These are phyloP conservation scores for Drosophila antonietae DNA, from an alignment of 2,888 invertebrate genomes.

Conservation along the genomic window DNA sequence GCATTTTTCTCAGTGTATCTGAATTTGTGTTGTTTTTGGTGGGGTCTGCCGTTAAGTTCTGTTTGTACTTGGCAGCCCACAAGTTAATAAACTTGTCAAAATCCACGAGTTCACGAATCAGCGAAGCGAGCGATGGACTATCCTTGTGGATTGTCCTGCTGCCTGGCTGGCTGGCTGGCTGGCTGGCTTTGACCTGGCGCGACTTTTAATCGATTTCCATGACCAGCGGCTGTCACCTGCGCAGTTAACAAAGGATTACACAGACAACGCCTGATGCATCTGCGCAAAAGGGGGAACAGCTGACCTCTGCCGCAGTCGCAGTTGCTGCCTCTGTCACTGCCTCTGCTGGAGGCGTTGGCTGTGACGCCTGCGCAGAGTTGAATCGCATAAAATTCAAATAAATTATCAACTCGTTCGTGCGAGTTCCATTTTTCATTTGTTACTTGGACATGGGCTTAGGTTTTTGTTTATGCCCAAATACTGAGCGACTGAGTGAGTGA, in stretches of 20 bases:
- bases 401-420: constrained; percentile 80
- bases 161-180: constrained; percentile 34
- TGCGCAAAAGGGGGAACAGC: constrained; percentile 51
- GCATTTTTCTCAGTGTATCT: constrained; percentile 28
- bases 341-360: constrained; percentile 49
- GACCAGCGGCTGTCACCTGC: constrained; percentile 73
- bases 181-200: constrained; percentile 36
- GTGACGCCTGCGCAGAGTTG: constrained; percentile 60
- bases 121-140: constrained; percentile 44
- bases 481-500: constrained; percentile 30
- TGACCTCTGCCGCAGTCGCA: constrained; percentile 21
- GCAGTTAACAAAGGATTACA: constrained; percentile 73
- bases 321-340: background rate
- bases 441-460: constrained; percentile 52
- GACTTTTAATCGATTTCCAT: constrained; percentile 69
- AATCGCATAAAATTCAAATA: constrained; percentile 82
- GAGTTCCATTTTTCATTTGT: constrained; percentile 77
- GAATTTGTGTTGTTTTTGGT: constrained; percentile 15
- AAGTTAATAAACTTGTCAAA: constrained; percentile 80
- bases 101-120: constrained; percentile 37
- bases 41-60: constrained; percentile 11
- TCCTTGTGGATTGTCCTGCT: constrained; percentile 18
- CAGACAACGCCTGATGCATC: constrained; percentile 42
- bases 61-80: constrained; percentile 36
- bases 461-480: constrained; percentile 27